These are phyloP conservation scores for Spisula subtruncata DNA, from an alignment of 2,888 invertebrate species.

Conservation along the genomic window DNA sequence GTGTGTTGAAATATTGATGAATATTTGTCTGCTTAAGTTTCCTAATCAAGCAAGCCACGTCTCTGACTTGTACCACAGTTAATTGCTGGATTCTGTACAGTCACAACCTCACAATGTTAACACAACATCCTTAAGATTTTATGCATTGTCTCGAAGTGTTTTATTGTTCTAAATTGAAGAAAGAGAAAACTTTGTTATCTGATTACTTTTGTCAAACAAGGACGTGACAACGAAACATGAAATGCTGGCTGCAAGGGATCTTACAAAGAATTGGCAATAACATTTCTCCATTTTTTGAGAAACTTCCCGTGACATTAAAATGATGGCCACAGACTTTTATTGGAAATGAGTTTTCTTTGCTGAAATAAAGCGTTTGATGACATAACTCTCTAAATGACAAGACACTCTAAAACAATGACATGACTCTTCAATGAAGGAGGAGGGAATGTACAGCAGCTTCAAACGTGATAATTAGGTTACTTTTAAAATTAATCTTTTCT, in stretches of 20 bases:
- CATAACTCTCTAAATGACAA: too few relatives aligned
- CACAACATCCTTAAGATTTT: not conserved
- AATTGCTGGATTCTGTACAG: conserved; percentile 17
- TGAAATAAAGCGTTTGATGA: not conserved
- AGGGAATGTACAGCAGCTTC: not conserved
- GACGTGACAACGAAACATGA: conserved; percentile 23
- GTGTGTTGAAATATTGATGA: conserved; percentile 21
- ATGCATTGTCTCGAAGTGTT: conserved; percentile 35
- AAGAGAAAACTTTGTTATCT: conserved; percentile 38
- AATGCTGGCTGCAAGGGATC: conserved; percentile 8
- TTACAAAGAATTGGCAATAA: conserved; percentile 19
- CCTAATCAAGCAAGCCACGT: conserved; percentile 1
- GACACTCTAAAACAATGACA: not conserved
- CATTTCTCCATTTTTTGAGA: not conserved
- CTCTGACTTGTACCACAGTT: not conserved
- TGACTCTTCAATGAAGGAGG: not conserved
- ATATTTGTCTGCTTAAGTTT: not conserved
- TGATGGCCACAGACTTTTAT: not conserved
- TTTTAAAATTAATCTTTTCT: not conserved
- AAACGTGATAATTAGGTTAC: not conserved
- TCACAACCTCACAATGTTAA: not conserved
- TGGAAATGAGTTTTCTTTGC: conserved; percentile 5
- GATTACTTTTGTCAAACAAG: conserved; percentile 50
- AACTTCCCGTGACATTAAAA: not conserved
- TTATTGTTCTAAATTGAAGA: conserved; percentile 49